Evolutionary conservation across 35 echinoderm and acorn worm species (phyloP).

Genomic region (Apostichopus japonicus): DNA sequence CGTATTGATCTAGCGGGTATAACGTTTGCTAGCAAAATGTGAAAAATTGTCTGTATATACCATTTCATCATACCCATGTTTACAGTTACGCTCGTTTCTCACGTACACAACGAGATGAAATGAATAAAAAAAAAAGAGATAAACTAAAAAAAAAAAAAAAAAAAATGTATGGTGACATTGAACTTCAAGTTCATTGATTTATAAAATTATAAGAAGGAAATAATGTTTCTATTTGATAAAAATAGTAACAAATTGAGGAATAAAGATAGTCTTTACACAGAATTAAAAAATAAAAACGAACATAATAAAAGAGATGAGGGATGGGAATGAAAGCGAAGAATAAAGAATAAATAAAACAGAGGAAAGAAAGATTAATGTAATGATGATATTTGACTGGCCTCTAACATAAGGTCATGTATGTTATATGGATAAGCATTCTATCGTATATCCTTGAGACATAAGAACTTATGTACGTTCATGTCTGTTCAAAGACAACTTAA

Average conservation of each 20-base stretch:
- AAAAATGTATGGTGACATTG: slow-evolving; percentile 7
- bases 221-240: slow-evolving; percentile 9
- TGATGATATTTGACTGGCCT: background rate
- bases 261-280: background rate
- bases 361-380: background rate
- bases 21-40: background rate
- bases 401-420: background rate
- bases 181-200: slow-evolving; percentile 29
- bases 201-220: background rate
- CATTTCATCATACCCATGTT: background rate
- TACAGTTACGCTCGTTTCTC: slow-evolving; percentile 18
- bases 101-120: slow-evolving; percentile 8
- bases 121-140: background rate
- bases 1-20: slow-evolving; percentile 12
- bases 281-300: background rate
- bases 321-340: background rate
- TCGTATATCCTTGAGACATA: no score
- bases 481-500: no score
- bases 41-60: background rate
- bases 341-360: background rate
- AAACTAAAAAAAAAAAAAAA: background rate
- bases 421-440: no score
- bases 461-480: no score
- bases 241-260: background rate
- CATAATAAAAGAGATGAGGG: background rate